Base-by-base conservation (phyloP, 2,113 vertebrate species). In the Patagioenas fasciata region DNA sequence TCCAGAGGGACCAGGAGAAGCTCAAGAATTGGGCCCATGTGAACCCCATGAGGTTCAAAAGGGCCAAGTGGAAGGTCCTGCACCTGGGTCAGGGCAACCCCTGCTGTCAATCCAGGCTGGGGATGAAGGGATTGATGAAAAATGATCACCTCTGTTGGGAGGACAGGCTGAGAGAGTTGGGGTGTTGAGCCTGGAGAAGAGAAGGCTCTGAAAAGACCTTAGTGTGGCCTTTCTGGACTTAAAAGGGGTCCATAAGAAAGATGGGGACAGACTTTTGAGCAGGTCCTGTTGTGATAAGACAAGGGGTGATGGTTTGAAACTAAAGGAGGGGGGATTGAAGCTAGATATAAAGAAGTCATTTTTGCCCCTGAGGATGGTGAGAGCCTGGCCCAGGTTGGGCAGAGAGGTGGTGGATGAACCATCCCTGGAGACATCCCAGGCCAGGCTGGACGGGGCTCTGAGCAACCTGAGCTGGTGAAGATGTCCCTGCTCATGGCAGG, bases 21-120 rank as follows among this genome's bases (percentile, higher is more conserved):
- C 20, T 75, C 0, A 0, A 75, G 32, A 51, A 64, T 10, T 20
- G 34, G 28, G 11, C 1, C 13, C 1, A 0, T 1, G 2, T 26
- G 64, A 54, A 42, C 5, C 2, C 36, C 3, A 6, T 20, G 66
- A 74, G 12, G n/a, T 42, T 80, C 10, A 79, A 29, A 21, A 65
- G 71, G 42, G 31, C 8, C 21, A 57, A 28, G 38, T 5, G 26
- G 8, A 54, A 12, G 4, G n/a, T 58, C 42, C 23, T 60, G 16
- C 18, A 21, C 5, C 0, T 32, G 31, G 16, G 18, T 28, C 9
- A 2, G 17, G 24, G 18, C 2, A 56, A 18, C 5, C 24, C n/a
- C 14, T 0, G 0, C 4, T 10, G 32, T 2, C 11, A 2, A 5
- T 0, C 4, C 7, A 34, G 48, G 16, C 36, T 75, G 48, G 25